phyloP scores from a whole-genome alignment of 2,797 vertebrate genomes.

The Coracias cyanogaster region DNA sequence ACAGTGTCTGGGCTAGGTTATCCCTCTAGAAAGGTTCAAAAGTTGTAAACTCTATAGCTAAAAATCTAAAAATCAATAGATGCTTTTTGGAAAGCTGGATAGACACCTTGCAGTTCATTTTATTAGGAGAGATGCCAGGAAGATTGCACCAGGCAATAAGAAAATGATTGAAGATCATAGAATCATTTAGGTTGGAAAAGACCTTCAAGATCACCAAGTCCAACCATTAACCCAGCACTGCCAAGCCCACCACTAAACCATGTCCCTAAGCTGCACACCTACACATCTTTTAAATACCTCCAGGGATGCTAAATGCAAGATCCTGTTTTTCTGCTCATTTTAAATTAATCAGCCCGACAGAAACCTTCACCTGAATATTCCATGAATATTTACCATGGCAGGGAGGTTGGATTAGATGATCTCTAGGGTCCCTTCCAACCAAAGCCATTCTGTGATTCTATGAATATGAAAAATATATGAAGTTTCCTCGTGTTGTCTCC shows the following conservation, averaged over 20 bases:
- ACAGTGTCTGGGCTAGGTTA: not conserved
- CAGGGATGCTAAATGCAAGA: not conserved
- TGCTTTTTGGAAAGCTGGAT: not conserved
- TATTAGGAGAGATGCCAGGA: not conserved
- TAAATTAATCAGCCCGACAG: not conserved
- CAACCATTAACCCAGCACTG: not conserved
- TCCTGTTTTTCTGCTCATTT: not conserved
- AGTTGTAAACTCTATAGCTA: not conserved
- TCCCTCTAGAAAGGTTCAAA: not conserved
- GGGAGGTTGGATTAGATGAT: too few species aligned
- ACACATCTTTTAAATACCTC: not conserved
- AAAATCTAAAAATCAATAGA: not conserved
- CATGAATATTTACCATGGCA: too few species aligned
- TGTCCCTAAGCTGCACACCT: too few species aligned
- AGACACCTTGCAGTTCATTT: not conserved
- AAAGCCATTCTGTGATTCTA: too few species aligned
- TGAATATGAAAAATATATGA: not conserved
- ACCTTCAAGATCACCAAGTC: not conserved
- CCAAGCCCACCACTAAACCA: not conserved
- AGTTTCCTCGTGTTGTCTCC: not conserved
- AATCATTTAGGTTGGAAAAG: not conserved
- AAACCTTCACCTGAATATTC: not conserved
- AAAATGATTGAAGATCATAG: not conserved
- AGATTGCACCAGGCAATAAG: not conserved
- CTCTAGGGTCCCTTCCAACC: too few species aligned